These are phyloP conservation scores for Numenius phaeopus DNA, from an alignment of 2,797 vertebrate species.

Conservation along the genomic window DNA sequence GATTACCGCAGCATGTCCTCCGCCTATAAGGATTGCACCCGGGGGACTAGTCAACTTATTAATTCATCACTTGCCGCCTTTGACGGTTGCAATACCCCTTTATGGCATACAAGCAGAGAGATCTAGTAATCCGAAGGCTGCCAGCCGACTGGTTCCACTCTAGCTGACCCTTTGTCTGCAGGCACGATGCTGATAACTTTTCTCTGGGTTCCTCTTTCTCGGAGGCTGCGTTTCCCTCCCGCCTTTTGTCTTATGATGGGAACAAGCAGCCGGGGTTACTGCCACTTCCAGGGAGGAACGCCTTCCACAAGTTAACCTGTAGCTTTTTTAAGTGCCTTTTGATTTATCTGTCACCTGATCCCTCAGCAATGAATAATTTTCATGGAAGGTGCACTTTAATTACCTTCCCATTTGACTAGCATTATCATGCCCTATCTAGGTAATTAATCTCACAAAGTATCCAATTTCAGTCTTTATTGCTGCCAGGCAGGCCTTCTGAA, in stretches of 20 bases:
- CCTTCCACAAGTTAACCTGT: constrained; percentile 93
- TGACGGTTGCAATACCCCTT: constrained; percentile 81
- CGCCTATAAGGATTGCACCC: constrained; percentile 86
- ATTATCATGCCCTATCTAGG: constrained; percentile 97
- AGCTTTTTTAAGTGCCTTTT: constrained; percentile 91
- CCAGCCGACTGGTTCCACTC: constrained; percentile 84
- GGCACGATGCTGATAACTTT: constrained; percentile 85
- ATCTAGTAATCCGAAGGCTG: constrained; percentile 83
- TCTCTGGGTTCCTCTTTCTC: constrained; percentile 70
- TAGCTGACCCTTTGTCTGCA: constrained; percentile 86
- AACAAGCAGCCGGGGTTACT: constrained; percentile 82
- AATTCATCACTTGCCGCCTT: constrained; percentile 86
- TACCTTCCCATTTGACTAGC: constrained; percentile 99
- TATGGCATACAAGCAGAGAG: constrained; percentile 81
- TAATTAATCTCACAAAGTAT: constrained; percentile 99
- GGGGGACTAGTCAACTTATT: constrained; percentile 88
- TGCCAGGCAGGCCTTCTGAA: constrained; percentile 92
- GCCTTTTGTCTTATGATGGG: constrained; percentile 76
- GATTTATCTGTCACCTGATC: constrained; percentile 98
- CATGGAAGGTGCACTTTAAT: constrained; percentile 99
- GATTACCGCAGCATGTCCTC: constrained; percentile 85
- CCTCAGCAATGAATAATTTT: constrained; percentile 99
- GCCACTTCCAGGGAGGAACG: constrained; percentile 82
- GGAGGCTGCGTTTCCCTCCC: constrained; percentile 40
- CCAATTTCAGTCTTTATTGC: constrained; percentile 98